Evolutionary conservation across 2,888 invertebrate species (phyloP), one percentile per base, ranked within the genome.

Genomic region (Leptura quadrifasciata): DNA sequence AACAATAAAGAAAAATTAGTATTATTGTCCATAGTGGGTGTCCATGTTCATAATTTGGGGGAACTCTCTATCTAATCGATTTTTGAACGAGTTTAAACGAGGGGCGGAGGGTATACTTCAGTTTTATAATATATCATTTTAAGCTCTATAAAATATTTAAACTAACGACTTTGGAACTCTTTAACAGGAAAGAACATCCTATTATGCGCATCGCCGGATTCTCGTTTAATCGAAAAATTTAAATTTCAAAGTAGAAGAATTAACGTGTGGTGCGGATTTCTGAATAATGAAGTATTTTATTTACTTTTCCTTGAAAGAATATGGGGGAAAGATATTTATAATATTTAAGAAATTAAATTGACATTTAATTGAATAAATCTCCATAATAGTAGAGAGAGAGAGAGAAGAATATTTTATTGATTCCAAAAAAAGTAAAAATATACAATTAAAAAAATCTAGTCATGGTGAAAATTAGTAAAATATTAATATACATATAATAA

Each of bases 201-300:
- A n/a, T 39, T 15, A 10, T 39, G 12, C 39, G 15, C 39, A 39
- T 2, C 39, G 15, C 12, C 2, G 39, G 39, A 39, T 39, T 3
- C 12, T 15, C 39, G 12, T 39, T 39, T 39, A 39, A 39, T 39
- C 15, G 39, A 39, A 39, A 39, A 39, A 39, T 39, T 39, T 39
- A 39, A 39, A 39, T 39, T 39, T 39, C 39, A 39, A 39, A 39
- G 39, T 39, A 39, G 39, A 39, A 39, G 39, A 39, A 39, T 39
- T 39, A 39, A 15, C 39, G 15, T 39, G 39, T 39, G 39, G 39
- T 39, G 39, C 39, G 39, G 39, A 39, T 39, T 39, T 39, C 39
- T 39, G 39, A 39, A 39, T 39, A 39, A 39, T 39, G 39, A 39
- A 15, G 15, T 39, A 39, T 15, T 39, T 39, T 39, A 39, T 39